Evolutionary conservation across 2,113 vertebrate genomes (phyloP).

Genomic region (Platanista minor): DNA sequence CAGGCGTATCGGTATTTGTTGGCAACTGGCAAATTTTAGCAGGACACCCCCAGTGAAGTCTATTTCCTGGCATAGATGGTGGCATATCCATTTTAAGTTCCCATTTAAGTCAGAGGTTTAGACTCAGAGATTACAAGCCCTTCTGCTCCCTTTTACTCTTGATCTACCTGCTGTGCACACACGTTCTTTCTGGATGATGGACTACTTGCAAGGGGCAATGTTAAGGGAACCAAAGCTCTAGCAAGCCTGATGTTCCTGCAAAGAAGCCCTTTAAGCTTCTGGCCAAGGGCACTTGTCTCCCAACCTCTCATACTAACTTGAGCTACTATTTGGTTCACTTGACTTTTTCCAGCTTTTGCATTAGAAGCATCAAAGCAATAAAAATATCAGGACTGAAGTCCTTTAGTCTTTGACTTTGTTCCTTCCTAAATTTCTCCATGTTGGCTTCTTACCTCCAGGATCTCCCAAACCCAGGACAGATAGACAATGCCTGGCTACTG

Average conservation of each 20-base stretch:
- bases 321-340: not conserved
- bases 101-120: not conserved
- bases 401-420: not conserved
- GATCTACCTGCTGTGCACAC: not conserved
- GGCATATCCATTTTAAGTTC: not conserved
- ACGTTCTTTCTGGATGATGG: fast-evolving
- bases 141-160: not conserved
- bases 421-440: not conserved
- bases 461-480: not conserved
- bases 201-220: not conserved
- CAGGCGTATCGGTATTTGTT: not conserved
- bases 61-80: not conserved
- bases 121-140: not conserved
- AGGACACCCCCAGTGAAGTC: not conserved
- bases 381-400: not conserved
- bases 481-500: not conserved
- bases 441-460: not conserved
- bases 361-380: not conserved
- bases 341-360: not conserved
- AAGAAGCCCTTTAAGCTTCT: not conserved
- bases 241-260: not conserved
- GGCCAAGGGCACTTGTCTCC: not conserved
- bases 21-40: not conserved
- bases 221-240: not conserved
- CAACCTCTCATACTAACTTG: not conserved